A percentile compares a stretch with the other conserved stretches of the same genome.
Evolutionary conservation across 2,797 vertebrate species (phyloP).

Genomic region (Clarias laeviceps): DNA sequence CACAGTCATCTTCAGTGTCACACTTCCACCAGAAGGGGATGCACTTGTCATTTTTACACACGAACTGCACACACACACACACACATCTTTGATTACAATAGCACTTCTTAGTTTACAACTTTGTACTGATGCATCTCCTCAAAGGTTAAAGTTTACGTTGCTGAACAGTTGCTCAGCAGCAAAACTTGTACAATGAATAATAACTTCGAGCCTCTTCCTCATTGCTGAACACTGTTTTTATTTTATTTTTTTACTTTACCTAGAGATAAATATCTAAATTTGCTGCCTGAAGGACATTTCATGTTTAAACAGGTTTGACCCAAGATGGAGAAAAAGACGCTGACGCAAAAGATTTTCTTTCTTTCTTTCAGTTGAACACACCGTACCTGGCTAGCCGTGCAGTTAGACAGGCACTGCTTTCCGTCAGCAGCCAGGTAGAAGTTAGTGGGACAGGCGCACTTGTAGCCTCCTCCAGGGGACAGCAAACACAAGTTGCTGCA

Average conservation of each 20-base stretch:
- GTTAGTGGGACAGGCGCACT: slow-evolving; percentile 81
- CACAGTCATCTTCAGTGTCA: slow-evolving; percentile 96
- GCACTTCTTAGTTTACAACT: neutral
- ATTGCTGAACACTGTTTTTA: neutral
- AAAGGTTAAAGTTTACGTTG: neutral
- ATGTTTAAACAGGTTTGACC: neutral
- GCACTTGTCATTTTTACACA: slow-evolving; percentile 98
- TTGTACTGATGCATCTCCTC: neutral
- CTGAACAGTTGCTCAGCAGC: neutral
- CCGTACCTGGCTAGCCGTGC: slow-evolving; percentile 93
- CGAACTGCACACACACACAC: slow-evolving; percentile 77
- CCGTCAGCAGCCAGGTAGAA: slow-evolving; percentile 87
- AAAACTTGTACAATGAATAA: neutral
- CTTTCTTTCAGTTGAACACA: neutral
- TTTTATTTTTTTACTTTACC: neutral
- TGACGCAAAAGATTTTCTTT: neutral
- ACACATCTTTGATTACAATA: slow-evolving; percentile 63
- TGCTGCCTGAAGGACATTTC: too few relatives aligned
- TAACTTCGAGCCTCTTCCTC: neutral
- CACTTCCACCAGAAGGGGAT: slow-evolving; percentile 99
- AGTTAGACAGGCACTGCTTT: slow-evolving; percentile 94
- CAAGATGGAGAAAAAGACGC: too few relatives aligned
- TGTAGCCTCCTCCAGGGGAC: slow-evolving; percentile 79
- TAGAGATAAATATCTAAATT: too few relatives aligned
- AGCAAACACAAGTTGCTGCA: slow-evolving; percentile 89